Conservation (phyloP, 2,113 vertebrate species). For the Clarias gariepinus region DNA sequence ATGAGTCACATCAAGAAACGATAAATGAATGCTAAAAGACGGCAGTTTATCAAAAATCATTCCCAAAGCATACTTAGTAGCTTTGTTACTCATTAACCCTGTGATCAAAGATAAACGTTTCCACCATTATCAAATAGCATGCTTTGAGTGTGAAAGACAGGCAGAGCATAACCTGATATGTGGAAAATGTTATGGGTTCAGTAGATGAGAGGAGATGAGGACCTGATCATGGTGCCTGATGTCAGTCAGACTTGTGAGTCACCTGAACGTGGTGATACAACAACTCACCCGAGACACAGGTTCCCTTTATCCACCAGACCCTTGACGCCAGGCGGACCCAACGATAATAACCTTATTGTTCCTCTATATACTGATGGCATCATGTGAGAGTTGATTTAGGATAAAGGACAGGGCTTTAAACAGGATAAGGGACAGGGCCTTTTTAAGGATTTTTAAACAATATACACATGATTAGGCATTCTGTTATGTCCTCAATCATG, state of each 20-base stretch:
- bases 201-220: not conserved
- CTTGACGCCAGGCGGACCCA: not conserved
- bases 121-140: not conserved
- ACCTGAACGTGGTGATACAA: not conserved
- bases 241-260: slow-evolving; percentile 3
- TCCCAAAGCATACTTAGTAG: not conserved
- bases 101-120: not conserved
- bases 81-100: not conserved
- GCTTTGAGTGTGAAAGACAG: not conserved
- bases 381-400: not conserved
- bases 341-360: slow-evolving; percentile 7
- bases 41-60: not conserved
- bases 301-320: not conserved
- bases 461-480: not conserved
- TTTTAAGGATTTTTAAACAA: not conserved
- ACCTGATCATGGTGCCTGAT: not conserved
- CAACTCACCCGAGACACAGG: slow-evolving; percentile 21
- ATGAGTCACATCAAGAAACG: not conserved
- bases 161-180: not conserved
- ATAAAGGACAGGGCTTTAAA: not conserved
- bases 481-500: not conserved
- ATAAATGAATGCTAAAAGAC: not conserved
- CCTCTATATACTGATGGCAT: not conserved
- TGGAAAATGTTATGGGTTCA: not conserved
- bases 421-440: not conserved